Conservation (phyloP, 1,140 invertebrate genomes). For the Trichonephila clavipes region DNA sequence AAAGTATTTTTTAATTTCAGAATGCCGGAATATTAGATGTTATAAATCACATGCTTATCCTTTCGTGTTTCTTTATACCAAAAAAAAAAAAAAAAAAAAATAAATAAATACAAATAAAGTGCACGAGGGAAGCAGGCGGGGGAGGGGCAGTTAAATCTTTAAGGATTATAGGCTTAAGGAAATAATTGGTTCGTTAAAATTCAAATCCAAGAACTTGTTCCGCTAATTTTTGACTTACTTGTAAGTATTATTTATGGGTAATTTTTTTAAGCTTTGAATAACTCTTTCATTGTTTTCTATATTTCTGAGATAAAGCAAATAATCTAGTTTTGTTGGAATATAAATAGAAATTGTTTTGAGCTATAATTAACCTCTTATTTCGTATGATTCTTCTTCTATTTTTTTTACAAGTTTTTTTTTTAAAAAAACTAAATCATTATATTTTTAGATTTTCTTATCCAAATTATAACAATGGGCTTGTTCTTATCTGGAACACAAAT, state of each 20-base stretch:
- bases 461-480: neutral
- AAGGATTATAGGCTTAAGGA: neutral
- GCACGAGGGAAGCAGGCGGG: too few species aligned
- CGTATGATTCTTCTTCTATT: neutral
- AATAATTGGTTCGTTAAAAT: neutral
- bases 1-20: neutral
- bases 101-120: neutral
- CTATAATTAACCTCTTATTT: neutral
- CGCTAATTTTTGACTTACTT: neutral
- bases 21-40: neutral
- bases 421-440: too few species aligned
- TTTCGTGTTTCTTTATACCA: neutral
- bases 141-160: neutral
- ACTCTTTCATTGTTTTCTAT: neutral
- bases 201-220: neutral
- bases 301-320: neutral
- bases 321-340: neutral
- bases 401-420: neutral
- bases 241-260: neutral
- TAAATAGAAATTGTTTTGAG: neutral
- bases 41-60: neutral
- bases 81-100: neutral
- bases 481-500: neutral
- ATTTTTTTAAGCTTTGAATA: neutral
- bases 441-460: too few species aligned